phyloP scores from a whole-genome alignment of 2,888 invertebrate species.

The Eustalomyia histrio region DNA sequence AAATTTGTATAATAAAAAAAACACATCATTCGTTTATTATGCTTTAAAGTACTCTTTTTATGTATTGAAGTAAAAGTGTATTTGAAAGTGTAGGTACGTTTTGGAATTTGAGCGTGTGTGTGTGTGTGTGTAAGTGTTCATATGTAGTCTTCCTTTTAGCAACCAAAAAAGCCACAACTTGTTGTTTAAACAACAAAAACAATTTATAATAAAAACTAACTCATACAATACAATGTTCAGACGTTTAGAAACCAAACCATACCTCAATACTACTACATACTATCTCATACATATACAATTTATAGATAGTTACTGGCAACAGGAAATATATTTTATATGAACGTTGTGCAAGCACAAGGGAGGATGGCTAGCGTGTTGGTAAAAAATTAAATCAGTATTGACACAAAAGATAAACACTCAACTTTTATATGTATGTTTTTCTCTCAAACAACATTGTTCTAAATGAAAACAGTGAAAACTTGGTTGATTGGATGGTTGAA shows the following conservation, averaged over 20 bases:
- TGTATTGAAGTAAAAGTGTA: background rate
- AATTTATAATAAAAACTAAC: conserved; percentile 36
- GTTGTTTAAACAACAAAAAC: conserved; percentile 58
- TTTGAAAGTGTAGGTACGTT: conserved; percentile 19
- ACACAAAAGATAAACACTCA: conserved; percentile 51
- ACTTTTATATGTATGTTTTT: background rate
- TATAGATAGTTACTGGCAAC: conserved; percentile 9
- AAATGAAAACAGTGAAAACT: conserved; percentile 21
- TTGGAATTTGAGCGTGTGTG: background rate
- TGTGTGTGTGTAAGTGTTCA: background rate
- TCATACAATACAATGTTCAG: conserved; percentile 6
- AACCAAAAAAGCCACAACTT: conserved; percentile 54
- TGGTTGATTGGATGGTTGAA: background rate
- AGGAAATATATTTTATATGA: conserved; percentile 2
- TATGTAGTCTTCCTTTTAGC: conserved; percentile 22
- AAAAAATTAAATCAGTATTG: conserved; percentile 57
- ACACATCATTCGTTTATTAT: conserved; percentile 31
- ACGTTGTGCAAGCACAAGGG: background rate
- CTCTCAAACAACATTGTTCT: background rate
- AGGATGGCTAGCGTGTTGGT: conserved; percentile 3
- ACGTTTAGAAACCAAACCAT: conserved; percentile 17
- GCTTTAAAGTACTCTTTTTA: conserved; percentile 36
- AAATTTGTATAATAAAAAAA: conserved; percentile 14
- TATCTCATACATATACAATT: background rate
- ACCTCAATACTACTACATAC: background rate